Conservation (phyloP, 2,113 vertebrate species). For the Nycticryphes semicollaris region DNA sequence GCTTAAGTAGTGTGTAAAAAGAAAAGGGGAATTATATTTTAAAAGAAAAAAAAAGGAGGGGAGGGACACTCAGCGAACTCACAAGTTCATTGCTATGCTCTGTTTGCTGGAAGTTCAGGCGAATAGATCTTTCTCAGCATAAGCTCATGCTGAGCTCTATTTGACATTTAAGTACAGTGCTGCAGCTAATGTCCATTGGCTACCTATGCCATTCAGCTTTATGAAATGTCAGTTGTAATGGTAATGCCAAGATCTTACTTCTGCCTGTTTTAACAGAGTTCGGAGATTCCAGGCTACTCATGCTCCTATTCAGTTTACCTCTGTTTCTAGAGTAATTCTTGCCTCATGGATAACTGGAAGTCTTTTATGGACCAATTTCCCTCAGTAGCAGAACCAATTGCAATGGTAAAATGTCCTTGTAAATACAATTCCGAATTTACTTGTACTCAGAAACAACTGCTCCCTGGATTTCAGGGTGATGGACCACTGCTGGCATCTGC, state of each 20-base stretch:
- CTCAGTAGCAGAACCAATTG: not conserved
- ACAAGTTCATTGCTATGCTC: not conserved
- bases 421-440: not conserved
- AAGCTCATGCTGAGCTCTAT: not conserved
- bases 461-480: not conserved
- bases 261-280: not conserved
- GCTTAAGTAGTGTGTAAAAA: not conserved
- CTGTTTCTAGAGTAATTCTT: not conserved
- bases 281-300: not conserved
- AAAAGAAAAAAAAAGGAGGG: not conserved
- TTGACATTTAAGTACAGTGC: not conserved
- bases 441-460: not conserved
- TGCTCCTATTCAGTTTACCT: not conserved
- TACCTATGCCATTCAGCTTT: not conserved
- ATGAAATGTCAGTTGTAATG: not conserved
- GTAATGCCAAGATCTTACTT: not conserved
- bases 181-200: not conserved
- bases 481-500: not conserved
- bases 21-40: not conserved
- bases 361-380: not conserved
- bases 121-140: not conserved
- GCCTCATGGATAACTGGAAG: not conserved
- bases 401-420: not conserved
- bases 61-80: not conserved
- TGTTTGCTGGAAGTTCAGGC: not conserved